These are phyloP conservation scores for Tenebrosternarchus preto DNA, from an alignment of 2,113 vertebrate species.

Conservation along the genomic window DNA sequence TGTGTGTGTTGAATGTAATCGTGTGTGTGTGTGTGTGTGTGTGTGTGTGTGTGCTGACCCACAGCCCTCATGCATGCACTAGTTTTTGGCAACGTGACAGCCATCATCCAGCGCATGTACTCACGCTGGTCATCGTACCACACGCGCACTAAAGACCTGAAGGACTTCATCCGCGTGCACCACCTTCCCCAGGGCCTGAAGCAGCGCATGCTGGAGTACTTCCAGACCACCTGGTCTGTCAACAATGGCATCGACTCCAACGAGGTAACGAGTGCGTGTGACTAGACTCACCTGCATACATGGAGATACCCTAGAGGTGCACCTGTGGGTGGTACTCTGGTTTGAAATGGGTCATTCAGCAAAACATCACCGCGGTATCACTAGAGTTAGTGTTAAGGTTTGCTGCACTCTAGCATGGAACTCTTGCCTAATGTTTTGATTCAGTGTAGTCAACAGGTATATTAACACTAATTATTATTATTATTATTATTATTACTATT, in stretches of 20 bases:
- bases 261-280: conserved; percentile 67
- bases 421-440: too few species aligned
- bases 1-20: too few species aligned
- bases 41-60: conserved; percentile 26
- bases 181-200: conserved; percentile 95
- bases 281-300: conserved; percentile 5
- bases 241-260: conserved; percentile 98
- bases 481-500: too few species aligned
- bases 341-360: not conserved
- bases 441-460: too few species aligned
- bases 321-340: not conserved
- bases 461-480: too few species aligned
- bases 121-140: conserved; percentile 98
- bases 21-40: conserved; percentile 28
- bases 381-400: too few species aligned
- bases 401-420: too few species aligned
- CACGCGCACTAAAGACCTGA: conserved; percentile 95
- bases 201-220: conserved; percentile 98
- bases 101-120: conserved; percentile 98
- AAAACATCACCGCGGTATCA: too few species aligned
- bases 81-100: conserved; percentile 97
- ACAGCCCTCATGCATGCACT: conserved; percentile 96
- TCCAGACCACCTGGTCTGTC: conserved; percentile 98
- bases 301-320: not conserved
- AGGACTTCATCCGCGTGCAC: conserved; percentile 97